These are phyloP conservation scores for Chloroclystis v-ata DNA, from an alignment of 2,888 invertebrate genomes.

Conservation along the genomic window DNA sequence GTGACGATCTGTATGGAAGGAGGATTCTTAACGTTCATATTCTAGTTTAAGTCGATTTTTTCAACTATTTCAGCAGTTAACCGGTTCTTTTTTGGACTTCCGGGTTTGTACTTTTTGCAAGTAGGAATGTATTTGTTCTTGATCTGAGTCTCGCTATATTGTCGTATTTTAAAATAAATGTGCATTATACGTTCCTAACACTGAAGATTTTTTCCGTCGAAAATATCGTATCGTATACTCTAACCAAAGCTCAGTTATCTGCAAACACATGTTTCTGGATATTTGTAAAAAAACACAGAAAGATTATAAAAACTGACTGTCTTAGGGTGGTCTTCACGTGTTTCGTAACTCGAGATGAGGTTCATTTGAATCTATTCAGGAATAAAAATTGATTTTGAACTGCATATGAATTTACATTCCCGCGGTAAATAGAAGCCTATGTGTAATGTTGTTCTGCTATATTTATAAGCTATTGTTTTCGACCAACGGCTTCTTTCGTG, in stretches of 20 bases:
- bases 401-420: too few species aligned
- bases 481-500: too few species aligned
- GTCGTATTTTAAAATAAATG: too few species aligned
- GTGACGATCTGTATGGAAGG: slow-evolving; percentile 21
- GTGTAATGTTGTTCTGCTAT: too few species aligned
- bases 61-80: not conserved
- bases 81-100: too few species aligned
- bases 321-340: slow-evolving; percentile 55
- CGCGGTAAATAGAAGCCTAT: too few species aligned
- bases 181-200: too few species aligned
- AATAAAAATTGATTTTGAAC: too few species aligned
- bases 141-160: too few species aligned
- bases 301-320: slow-evolving; percentile 40
- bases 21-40: not conserved
- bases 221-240: slow-evolving; percentile 35
- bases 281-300: slow-evolving; percentile 45
- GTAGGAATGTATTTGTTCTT: too few species aligned
- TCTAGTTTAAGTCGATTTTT: not conserved
- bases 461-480: too few species aligned
- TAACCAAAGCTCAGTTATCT: slow-evolving; percentile 46
- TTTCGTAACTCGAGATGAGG: slow-evolving; percentile 16
- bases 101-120: too few species aligned
- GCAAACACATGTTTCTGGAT: slow-evolving; percentile 65
- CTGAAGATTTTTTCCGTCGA: not conserved
- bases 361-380: slow-evolving; percentile 10